Conservation (phyloP, 2,888 invertebrate genomes). For the Diogma glabrata region DNA sequence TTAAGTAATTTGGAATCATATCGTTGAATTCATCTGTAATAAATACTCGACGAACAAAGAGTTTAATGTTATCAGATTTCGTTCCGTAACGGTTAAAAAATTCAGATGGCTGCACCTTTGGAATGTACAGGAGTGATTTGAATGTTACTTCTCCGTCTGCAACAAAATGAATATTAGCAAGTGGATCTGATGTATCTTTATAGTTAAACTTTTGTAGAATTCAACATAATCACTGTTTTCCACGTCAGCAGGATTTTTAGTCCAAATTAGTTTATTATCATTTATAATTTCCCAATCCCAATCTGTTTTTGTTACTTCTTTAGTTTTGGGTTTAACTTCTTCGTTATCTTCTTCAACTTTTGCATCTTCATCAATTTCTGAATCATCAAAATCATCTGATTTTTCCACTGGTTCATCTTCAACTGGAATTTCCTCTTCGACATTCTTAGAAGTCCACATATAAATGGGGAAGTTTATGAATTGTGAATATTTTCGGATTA, state of each 20-base stretch:
- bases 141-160: slow-evolving; percentile 99
- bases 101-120: slow-evolving; percentile 81
- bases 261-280: slow-evolving; percentile 98
- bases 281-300: slow-evolving; percentile 98
- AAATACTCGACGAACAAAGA: slow-evolving; percentile 96
- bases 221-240: slow-evolving; percentile 80
- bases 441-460: slow-evolving; percentile 72
- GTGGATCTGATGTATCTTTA: slow-evolving; percentile 77
- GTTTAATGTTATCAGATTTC: slow-evolving; percentile 86
- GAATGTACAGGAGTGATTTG: slow-evolving; percentile 90
- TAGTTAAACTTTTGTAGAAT: slow-evolving; percentile 92
- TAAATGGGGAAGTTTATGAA: slow-evolving; percentile 99
- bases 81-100: slow-evolving; percentile 94
- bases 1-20: slow-evolving; percentile 96
- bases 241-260: slow-evolving; percentile 78
- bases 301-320: slow-evolving; percentile 83
- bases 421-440: slow-evolving; percentile 60
- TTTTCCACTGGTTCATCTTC: slow-evolving; percentile 38
- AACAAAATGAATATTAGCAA: slow-evolving; percentile 81
- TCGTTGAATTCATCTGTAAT: slow-evolving; percentile 99
- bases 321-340: slow-evolving; percentile 66
- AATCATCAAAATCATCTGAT: slow-evolving; percentile 40
- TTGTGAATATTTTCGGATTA: slow-evolving; percentile 97
- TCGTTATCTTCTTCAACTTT: slow-evolving; percentile 64
- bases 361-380: slow-evolving; percentile 39